Evolutionary conservation across 2,113 vertebrate genomes (phyloP), one percentile per base, ranked within the genome.

Genomic region (Pachycephala philippinensis): DNA sequence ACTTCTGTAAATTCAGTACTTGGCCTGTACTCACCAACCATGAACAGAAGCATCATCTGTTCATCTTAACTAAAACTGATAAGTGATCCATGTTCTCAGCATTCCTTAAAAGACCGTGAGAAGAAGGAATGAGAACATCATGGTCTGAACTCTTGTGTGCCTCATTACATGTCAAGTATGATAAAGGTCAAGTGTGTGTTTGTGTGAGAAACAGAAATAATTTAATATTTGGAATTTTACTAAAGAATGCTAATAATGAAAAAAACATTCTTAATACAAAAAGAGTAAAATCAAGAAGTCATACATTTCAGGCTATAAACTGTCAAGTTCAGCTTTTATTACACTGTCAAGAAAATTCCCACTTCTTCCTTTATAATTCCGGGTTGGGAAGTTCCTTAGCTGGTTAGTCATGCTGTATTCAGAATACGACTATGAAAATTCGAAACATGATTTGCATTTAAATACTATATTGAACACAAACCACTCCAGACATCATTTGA

Each of bases 401-500:
- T 96, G 40, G 87, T 93, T 94, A 94, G 89, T 94, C 87, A 93
- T 40, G 74, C 57, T 89, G 60, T 45, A 72, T 87, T 76, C 53
- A 66, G 79, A 89, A 80, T 61, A 85, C 3, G 2, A 82, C 82
- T 93, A 53, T 14, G 65, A 90, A 91, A 93, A 95, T 45, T 89
- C 0, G 0, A 90, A 93, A 89, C 33, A 77, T 19, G n/a, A 93
- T 87, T 93, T 92, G 80, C 85, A 95, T 95, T 95, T 94, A 94
- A 95, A 94, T 90, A 81, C 75, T 86, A 52, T 63, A 93, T 22
- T 83, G 85, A 91, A 95, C 47, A 89, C 56, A 96, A 95, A 94
- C 65, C 63, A 64, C 53, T 54, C 77, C 64, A 87, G 68, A 93
- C 89, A 81, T 47, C 16, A 54, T 42, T 40, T 92, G 88, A 96